Conservation (phyloP, 2,797 vertebrate species). For the Erethizon dorsatum region DNA sequence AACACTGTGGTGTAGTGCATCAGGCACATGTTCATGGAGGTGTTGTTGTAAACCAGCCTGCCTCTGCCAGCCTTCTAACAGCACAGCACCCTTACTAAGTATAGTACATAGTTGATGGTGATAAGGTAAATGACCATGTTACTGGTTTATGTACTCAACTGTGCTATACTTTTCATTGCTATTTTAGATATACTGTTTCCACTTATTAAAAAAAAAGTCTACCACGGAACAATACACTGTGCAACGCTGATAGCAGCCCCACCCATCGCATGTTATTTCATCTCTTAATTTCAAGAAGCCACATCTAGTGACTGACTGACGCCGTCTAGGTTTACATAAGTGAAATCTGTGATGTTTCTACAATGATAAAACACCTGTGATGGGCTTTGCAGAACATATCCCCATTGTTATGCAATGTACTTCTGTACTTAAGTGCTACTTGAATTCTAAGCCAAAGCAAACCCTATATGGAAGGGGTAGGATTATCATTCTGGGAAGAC, state of each 20-base stretch:
- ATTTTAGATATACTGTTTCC: neutral
- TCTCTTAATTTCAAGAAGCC: neutral
- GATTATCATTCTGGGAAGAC: neutral
- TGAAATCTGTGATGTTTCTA: neutral
- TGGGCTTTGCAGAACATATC: neutral
- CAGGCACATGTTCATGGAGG: neutral
- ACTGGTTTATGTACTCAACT: neutral
- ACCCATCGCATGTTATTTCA: neutral
- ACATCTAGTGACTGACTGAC: neutral
- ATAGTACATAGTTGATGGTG: neutral
- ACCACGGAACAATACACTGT: too few species aligned
- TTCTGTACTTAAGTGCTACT: neutral
- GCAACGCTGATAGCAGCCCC: too few species aligned
- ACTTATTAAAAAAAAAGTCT: neutral
- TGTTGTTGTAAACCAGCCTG: neutral
- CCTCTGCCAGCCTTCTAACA: too few species aligned
- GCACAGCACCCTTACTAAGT: neutral
- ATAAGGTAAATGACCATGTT: neutral
- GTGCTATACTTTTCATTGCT: neutral
- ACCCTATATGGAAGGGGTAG: neutral
- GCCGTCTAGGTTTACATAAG: neutral
- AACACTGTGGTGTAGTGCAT: neutral
- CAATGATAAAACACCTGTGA: neutral
- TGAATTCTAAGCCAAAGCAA: neutral
- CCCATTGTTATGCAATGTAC: neutral